phyloP scores from a whole-genome alignment of 1,140 invertebrate species.

The Ceratina japonica region DNA sequence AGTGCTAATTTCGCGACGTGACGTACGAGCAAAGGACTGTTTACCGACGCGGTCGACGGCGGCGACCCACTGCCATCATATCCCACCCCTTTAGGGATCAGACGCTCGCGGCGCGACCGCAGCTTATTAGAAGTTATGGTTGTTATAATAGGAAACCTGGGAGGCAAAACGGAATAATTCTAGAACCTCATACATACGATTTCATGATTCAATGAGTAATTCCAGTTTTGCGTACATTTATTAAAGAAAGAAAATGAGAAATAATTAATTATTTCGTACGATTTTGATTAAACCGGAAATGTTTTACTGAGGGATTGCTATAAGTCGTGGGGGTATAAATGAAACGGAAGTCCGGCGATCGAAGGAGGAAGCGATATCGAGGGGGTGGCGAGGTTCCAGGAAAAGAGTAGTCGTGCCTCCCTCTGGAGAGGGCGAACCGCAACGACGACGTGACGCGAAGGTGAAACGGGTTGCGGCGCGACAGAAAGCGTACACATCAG shows the following conservation, averaged over 20 bases:
- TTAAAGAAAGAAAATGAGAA: no score
- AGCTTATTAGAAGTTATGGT: no score
- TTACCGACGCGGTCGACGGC: not conserved
- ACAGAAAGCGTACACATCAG: conserved; percentile 40
- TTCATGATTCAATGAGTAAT: no score
- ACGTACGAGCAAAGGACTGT: not conserved
- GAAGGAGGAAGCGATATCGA: conserved; percentile 28
- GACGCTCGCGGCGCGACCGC: no score
- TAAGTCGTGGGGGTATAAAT: not conserved
- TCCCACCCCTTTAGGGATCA: no score
- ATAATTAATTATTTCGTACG: no score
- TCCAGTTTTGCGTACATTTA: no score
- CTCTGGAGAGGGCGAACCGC: conserved; percentile 40
- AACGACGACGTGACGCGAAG: conserved; percentile 42
- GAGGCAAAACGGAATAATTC: no score
- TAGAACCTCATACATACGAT: no score
- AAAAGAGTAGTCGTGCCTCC: conserved; percentile 25
- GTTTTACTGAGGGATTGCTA: no score
- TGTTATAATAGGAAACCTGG: no score
- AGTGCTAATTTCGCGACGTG: conserved; percentile 30
- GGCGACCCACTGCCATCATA: not conserved
- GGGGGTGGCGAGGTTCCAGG: conserved; percentile 35
- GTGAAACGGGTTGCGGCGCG: conserved; percentile 53
- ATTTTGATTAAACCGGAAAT: no score
- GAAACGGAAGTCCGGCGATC: not conserved